Base-by-base conservation (phyloP, 1,140 invertebrate species). In the Atopsyche davidsoni region DNA sequence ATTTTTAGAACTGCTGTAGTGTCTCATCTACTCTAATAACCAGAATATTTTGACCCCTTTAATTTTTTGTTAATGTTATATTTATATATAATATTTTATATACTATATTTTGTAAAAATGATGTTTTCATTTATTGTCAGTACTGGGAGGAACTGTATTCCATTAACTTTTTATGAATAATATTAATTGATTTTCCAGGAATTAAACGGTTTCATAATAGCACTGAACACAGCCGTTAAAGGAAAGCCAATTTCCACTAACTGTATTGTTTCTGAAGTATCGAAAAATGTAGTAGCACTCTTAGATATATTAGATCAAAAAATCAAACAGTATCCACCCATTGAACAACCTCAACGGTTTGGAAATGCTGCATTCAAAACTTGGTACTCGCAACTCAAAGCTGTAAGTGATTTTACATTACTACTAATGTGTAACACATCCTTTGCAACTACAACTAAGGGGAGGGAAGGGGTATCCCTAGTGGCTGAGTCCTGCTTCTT, bases 291-390 rank as follows among this genome's bases (percentile, higher is more conserved):
- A 14, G 44, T 88, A 2, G 59, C 67, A 1, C 63, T 96, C 51
- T 70, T 98, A 25, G 78, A 89, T 17, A 82, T 77, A 60, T 70
- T 97, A 50, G 79, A 85, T 53, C 66, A 76, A 47, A 79, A 87
- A 71, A 81, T 96, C 51, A 82, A 87, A 62, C 82, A 94, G 57
- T 90, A 85, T 57, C 92, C 92, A 31, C 91, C 93, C 0, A 77
- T 93, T 39, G 87, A 96, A 53, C 92, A 97, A 64, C 92, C 93
- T 2, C 92, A 96, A 67, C 73, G 96, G 55, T 98, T 97, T 81
- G 96, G 96, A 10, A 98, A 99, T 66, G 87, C 87, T 67, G 89
- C 96, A 2, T 99, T 94, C 68, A 78, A 85, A 58, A 77, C 75
- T 18, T 99, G 90, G 86, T 85, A 88, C 56, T 62, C 74, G n/a